Conservation (phyloP, 2,888 invertebrate species). For the Drosophila longiperda region DNA sequence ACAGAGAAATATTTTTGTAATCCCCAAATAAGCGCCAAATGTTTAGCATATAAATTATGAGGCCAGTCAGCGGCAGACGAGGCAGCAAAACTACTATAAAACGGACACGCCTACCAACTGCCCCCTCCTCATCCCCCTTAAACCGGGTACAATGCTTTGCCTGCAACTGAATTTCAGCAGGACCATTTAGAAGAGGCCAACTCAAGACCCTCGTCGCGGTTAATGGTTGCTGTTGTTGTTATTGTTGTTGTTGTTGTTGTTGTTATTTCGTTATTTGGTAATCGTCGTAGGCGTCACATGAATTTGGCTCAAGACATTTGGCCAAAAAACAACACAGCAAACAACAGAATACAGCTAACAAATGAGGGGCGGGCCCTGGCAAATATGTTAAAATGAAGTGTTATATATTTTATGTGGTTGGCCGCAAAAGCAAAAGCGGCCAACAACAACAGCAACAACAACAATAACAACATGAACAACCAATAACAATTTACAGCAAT, state of each 20-base stretch:
- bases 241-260: conserved; percentile 21
- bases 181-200: conserved; percentile 2
- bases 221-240: conserved; percentile 15
- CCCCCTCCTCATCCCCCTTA: too few species aligned
- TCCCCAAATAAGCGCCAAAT: conserved; percentile 71
- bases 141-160: not conserved
- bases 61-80: conserved; percentile 47
- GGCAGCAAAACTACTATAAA: conserved; percentile 39
- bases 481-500: conserved; percentile 51
- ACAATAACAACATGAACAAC: conserved; percentile 19
- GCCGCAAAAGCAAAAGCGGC: conserved; percentile 38
- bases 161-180: not conserved
- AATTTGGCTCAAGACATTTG: conserved; percentile 56
- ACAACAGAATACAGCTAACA: conserved; percentile 44
- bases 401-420: conserved; percentile 77
- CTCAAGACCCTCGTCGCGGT: conserved; percentile 30
- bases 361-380: conserved; percentile 51
- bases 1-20: conserved; percentile 58
- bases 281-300: conserved; percentile 64
- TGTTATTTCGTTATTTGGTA: conserved; percentile 46
- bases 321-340: conserved; percentile 17
- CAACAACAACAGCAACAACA: not conserved
- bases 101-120: conserved; percentile 9
- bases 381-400: conserved; percentile 74
- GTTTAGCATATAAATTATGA: conserved; percentile 78